Evolutionary conservation across 2,888 invertebrate species (phyloP).

Genomic region (Drosophila nigricruria): DNA sequence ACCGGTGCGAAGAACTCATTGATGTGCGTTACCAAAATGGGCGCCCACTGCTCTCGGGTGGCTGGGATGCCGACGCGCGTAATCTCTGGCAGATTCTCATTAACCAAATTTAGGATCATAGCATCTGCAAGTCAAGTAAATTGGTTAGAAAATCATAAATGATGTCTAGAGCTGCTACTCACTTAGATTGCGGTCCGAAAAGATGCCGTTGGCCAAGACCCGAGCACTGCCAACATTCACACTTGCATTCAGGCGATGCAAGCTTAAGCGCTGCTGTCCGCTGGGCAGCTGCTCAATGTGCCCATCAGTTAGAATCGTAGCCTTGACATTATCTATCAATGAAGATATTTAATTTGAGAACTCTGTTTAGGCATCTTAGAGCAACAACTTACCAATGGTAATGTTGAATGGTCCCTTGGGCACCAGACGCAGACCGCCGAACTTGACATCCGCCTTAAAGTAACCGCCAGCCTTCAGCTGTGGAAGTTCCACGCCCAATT

Average conservation of each 20-base stretch:
- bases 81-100: conserved; percentile 87
- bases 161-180: conserved; percentile 25
- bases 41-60: conserved; percentile 84
- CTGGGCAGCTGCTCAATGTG: conserved; percentile 69
- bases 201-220: conserved; percentile 83
- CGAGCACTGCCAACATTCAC: conserved; percentile 78
- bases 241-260: conserved; percentile 82
- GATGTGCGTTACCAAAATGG: conserved; percentile 81
- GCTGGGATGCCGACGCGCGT: conserved; percentile 86
- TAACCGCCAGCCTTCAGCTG: conserved; percentile 87
- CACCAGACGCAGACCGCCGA: conserved; percentile 88
- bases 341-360: not conserved
- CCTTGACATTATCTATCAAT: conserved; percentile 75
- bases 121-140: conserved; percentile 62
- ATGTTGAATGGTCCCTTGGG: conserved; percentile 88
- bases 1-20: conserved; percentile 84
- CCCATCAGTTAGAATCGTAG: conserved; percentile 81
- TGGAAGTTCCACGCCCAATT: conserved; percentile 88
- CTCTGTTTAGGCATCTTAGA: not conserved
- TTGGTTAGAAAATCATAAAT: not conserved
- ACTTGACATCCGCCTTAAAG: conserved; percentile 88
- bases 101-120: conserved; percentile 86
- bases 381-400: conserved; percentile 87
- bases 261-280: conserved; percentile 70
- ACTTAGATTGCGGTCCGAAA: conserved; percentile 83